A percentile compares a stretch with the other conserved stretches of the same genome.
These are phyloP conservation scores for Agrochola lychnidis DNA, from an alignment of 2,888 invertebrate genomes.

Conservation along the genomic window DNA sequence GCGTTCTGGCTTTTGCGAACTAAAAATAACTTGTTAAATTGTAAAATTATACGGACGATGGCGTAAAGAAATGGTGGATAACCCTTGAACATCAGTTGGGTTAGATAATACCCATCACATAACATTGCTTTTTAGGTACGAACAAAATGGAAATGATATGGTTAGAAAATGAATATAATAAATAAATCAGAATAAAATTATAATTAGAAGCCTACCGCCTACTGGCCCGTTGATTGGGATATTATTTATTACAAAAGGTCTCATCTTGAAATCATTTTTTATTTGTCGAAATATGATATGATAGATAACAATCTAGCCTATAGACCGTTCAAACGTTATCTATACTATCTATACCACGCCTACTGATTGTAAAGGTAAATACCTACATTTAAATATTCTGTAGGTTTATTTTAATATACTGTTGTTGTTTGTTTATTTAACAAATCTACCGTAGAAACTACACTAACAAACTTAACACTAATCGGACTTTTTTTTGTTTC, in stretches of 20 bases:
- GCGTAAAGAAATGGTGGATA: background rate
- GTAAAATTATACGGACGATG: conserved; percentile 33
- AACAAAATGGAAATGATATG: conserved; percentile 8
- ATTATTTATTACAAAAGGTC: background rate
- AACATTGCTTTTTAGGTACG: conserved; percentile 7
- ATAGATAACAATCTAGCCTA: background rate
- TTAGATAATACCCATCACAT: conserved; percentile 31
- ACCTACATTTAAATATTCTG: background rate
- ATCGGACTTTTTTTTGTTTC: too few species aligned
- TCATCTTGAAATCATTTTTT: background rate
- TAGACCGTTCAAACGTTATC: background rate
- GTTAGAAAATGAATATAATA: conserved; percentile 22
- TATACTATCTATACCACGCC: background rate
- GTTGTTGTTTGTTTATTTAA: background rate
- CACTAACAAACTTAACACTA: too few species aligned
- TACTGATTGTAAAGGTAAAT: background rate
- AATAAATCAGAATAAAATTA: conserved; percentile 42
- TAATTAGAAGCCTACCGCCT: background rate
- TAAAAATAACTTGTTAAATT: background rate
- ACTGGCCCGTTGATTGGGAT: background rate
- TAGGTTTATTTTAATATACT: background rate
- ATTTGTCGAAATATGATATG: background rate
- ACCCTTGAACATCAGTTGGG: conserved; percentile 9
- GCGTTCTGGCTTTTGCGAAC: background rate
- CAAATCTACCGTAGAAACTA: background rate